Evolutionary conservation across 2,888 invertebrate genomes (phyloP), one percentile per base, ranked within the genome.

Genomic region (Agrotis clavis): DNA sequence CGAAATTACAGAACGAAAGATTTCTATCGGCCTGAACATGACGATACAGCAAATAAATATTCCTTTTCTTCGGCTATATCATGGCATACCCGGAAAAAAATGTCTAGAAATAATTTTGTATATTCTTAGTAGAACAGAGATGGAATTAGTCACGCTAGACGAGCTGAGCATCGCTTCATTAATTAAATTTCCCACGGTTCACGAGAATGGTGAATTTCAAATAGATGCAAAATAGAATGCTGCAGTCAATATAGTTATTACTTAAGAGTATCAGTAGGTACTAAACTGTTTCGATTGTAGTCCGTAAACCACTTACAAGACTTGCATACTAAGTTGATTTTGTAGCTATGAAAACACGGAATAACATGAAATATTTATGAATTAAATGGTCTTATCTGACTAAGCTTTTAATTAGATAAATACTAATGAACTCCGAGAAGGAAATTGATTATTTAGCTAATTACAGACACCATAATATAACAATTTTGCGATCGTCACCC

Each of bases 221-320:
- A 25, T 35, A 59, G 7, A 35, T 64, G 5, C 18, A 64, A 59
- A 35, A 57, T 57, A 21, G 2, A 64, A 60, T 16, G n/a, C n/a
- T 25, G 6, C 35, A 63, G 4, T 41, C 0, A 74, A 54, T 19
- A 47, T 30, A 54, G n/a, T 30, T 57, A 25, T 71, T 45, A 57
- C 50, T 57, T 57, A 56, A 59, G 45, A 45, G 72, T 51, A 9
- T 21, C 19, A 61, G 21, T n/a, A n/a, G n/a, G n/a, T 45, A 47
- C 16, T 45, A 16, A 53, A 53, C 45, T n/a, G 74, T n/a, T 47
- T 54, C 47, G 21, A 21, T 45, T 5, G 13, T n/a, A 73, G n/a
- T 62, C 51, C 21, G 21, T 62, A 35, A 53, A n/a, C 62, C 21
- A 53, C 48, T 50, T 72, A 35, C 67, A 62, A 62, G n/a, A 62